Evolutionary conservation across 2,888 invertebrate species (phyloP).

Genomic region (Hydropsyche betteni): DNA sequence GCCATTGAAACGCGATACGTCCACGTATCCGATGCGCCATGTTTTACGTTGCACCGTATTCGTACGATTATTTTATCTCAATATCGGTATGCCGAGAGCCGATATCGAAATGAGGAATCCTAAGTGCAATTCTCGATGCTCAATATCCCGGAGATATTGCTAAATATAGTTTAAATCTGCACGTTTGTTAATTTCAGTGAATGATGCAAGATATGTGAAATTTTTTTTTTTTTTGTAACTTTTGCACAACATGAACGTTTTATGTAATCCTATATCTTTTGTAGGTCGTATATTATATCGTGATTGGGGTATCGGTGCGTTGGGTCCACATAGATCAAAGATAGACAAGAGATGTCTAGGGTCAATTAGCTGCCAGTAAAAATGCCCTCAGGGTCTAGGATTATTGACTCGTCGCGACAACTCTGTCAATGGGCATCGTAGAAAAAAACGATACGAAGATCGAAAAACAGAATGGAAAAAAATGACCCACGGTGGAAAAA

Average conservation of each 20-base stretch:
- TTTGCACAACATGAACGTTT: constrained; percentile 10
- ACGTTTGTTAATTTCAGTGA: neutral
- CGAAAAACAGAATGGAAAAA: constrained; percentile 5
- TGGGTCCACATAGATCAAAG: constrained; percentile 37
- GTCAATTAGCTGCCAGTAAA: constrained; percentile 35
- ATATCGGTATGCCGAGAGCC: constrained; percentile 38
- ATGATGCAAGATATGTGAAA: too few species aligned
- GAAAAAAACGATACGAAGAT: constrained; percentile 29
- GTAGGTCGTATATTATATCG: constrained; percentile 19
- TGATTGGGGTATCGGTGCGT: constrained; percentile 17
- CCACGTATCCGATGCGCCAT: constrained; percentile 17
- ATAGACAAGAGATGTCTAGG: constrained; percentile 36
- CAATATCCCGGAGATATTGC: too few species aligned
- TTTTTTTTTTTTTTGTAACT: neutral
- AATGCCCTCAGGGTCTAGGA: constrained; percentile 31
- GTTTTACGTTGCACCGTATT: constrained; percentile 31
- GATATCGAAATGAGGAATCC: neutral
- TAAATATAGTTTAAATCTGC: too few species aligned
- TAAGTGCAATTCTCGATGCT: neutral
- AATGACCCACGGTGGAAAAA: constrained; percentile 3
- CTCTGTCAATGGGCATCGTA: constrained; percentile 43
- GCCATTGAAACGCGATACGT: constrained; percentile 43
- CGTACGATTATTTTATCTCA: constrained; percentile 42
- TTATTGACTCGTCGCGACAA: constrained; percentile 43
- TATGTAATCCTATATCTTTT: constrained; percentile 20